Conservation (phyloP, 2,888 invertebrate species). For the Ryuthela nishihirai region DNA sequence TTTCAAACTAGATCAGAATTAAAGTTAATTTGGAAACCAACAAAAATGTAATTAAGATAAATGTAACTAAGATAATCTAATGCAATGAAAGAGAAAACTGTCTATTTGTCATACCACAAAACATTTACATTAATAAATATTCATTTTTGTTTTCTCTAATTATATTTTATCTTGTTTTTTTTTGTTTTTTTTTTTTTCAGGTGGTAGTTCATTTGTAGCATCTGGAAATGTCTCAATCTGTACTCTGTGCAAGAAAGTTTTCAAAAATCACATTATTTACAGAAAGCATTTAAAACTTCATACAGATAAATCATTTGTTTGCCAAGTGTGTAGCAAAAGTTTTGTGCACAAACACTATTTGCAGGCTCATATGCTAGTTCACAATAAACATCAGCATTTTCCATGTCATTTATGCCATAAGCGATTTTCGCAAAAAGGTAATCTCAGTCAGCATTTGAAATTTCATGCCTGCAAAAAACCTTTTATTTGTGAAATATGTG, state of each 20-base stretch:
- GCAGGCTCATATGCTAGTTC: constrained; percentile 11
- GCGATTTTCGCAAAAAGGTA: constrained; percentile 24
- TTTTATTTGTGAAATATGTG: constrained; percentile 46
- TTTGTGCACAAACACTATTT: constrained; percentile 14
- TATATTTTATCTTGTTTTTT: no score
- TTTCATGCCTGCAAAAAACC: constrained; percentile 36
- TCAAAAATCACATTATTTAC: constrained; percentile 20
- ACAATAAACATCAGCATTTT: constrained; percentile 10
- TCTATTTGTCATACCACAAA: no score
- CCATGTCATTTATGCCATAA: constrained; percentile 22
- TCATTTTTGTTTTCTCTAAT: no score
- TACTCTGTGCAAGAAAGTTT: constrained; percentile 22
- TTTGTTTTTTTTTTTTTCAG: constrained; percentile 7
- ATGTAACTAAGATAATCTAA: no score
- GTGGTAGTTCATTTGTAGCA: background rate
- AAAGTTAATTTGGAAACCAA: no score
- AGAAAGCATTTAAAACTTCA: constrained; percentile 18
- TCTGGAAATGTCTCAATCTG: constrained; percentile 14
- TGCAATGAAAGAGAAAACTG: no score
- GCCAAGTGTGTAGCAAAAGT: constrained; percentile 10
- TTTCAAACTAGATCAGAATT: no score
- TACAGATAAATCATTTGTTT: constrained; percentile 9
- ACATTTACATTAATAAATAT: no score
- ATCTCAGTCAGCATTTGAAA: constrained; percentile 35
- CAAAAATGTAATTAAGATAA: no score